phyloP scores from a whole-genome alignment of 2,888 invertebrate genomes.

The Lordiphosa andalusiaca region DNA sequence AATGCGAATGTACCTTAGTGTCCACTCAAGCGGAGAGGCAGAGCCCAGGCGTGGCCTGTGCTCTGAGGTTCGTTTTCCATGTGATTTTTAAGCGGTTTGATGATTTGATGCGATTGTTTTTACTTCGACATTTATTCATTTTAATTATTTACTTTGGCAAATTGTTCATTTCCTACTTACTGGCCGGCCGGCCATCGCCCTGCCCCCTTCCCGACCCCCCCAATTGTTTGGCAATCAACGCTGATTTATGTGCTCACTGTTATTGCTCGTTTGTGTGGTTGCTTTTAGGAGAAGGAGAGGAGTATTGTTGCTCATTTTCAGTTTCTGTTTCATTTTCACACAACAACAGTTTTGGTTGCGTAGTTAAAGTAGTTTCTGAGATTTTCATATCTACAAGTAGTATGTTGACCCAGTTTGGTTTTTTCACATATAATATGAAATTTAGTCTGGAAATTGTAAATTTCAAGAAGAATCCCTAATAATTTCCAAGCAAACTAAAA shows the following conservation, averaged over 20 bases:
- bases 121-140: constrained; percentile 48
- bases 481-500: no score
- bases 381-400: no score
- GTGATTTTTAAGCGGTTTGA: constrained; percentile 4
- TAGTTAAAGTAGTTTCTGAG: no score
- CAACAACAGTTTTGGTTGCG: no score
- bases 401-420: no score
- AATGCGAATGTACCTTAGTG: constrained; percentile 48
- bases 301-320: constrained; percentile 18
- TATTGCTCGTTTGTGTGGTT: constrained; percentile 20
- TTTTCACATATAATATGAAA: no score
- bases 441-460: no score
- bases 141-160: constrained; percentile 73
- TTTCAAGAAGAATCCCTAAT: no score
- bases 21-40: constrained; percentile 59
- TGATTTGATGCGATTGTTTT: constrained; percentile 20
- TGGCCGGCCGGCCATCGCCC: neutral
- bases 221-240: constrained; percentile 73
- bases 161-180: constrained; percentile 72
- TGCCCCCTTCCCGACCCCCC: neutral
- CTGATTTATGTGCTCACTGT: constrained; percentile 57
- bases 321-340: constrained; percentile 5
- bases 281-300: neutral
- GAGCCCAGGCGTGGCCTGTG: constrained; percentile 17
- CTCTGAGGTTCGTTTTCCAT: neutral